A percentile compares a stretch with the other conserved stretches of the same genome.
phyloP scores from a whole-genome alignment of 2,113 vertebrate genomes.

The Macaca fascicularis region DNA sequence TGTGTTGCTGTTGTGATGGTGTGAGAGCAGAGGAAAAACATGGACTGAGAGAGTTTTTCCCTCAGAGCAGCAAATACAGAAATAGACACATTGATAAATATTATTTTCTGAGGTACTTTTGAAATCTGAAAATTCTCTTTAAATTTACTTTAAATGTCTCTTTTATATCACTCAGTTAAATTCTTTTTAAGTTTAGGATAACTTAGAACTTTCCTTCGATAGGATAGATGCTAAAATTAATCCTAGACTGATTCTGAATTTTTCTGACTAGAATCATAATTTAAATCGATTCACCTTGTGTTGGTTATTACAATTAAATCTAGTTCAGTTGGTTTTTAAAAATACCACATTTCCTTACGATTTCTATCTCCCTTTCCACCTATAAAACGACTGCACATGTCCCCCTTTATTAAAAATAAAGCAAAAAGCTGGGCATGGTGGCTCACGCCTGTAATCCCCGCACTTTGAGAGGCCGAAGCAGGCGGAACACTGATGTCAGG shows the following conservation, averaged over 20 bases:
- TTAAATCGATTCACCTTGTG: not conserved
- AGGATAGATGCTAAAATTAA: conserved; percentile 20
- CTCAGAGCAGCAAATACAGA: not conserved
- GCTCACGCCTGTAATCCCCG: too few relatives aligned
- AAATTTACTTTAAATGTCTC: not conserved
- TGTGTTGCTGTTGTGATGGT: too few relatives aligned
- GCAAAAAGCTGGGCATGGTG: not conserved
- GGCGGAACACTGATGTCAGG: too few relatives aligned
- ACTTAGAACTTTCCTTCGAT: not conserved
- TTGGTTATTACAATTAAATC: conserved; percentile 17
- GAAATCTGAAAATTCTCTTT: not conserved
- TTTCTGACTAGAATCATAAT: conserved; percentile 6
- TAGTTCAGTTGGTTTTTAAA: not conserved
- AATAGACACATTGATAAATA: not conserved
- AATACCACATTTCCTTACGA: not conserved
- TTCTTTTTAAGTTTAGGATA: not conserved
- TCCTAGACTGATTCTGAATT: not conserved
- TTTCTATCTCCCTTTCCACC: not conserved
- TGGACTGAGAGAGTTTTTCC: too few relatives aligned
- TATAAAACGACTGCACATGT: not conserved
- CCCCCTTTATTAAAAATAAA: not conserved
- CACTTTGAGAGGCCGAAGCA: too few relatives aligned
- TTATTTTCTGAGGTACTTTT: conserved; percentile 26
- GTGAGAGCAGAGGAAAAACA: not conserved
- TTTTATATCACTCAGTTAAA: not conserved